Evolutionary conservation across 2,888 invertebrate genomes (phyloP), one percentile per base, ranked within the genome.

Genomic region (Stramonita haemastoma): DNA sequence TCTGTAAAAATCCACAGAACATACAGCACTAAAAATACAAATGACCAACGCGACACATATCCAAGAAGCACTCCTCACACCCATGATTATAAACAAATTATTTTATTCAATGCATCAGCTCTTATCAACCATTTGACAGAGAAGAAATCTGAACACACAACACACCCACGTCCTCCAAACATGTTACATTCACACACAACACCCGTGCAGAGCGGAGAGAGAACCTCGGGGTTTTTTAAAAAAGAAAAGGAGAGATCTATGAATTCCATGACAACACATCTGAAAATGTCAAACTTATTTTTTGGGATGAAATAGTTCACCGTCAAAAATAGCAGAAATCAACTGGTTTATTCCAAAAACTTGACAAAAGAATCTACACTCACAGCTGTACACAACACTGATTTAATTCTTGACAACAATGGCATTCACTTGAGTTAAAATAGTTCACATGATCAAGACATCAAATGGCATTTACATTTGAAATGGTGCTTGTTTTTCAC

Each of bases 381-480:
- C n/a, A 73, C 73, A n/a, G 73, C 73, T 73, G 73, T 73, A 73
- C 73, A 73, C n/a, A 73, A 73, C 73, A 73, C 73, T 73, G n/a
- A 73, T n/a, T 26, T 73, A 26, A 73, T n/a, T 73, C n/a, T 73
- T 73, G 73, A 22, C 22, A 73, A 73, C 26, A 73, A 73, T 73
- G 73, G 73, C 73, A 73, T 73, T 6, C 22, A 73, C 73, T n/a
- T 22, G 73, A 73, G 73, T 73, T 73, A 13, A 19, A 60, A 73
- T 73, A 26, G 73, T 73, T 73, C n/a, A 73, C n/a, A 73, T 73
- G n/a, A n/a, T 73, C 73, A 73, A 13, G n/a, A 73, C 22, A 73
- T n/a, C 73, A 73, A n/a, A 73, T n/a, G n/a, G n/a, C n/a, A 73
- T n/a, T 73, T 73, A 46, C 46, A 22, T 73, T 73, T n/a, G n/a